Conservation (phyloP, 2,888 invertebrate species). For the Charanyca ferruginea region DNA sequence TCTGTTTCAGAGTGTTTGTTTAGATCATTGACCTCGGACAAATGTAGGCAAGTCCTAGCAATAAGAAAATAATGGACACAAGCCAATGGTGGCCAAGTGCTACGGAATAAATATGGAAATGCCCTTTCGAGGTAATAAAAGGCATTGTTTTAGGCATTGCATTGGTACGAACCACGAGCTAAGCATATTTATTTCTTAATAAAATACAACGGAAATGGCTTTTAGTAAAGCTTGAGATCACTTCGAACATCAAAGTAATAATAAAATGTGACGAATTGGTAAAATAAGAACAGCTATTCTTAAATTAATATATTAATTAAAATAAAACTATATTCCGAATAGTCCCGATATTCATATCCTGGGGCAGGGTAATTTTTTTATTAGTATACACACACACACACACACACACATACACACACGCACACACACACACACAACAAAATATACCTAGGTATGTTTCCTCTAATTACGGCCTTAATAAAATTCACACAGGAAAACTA, state of each 20-base stretch:
- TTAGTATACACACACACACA: too few species aligned
- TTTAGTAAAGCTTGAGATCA: slow-evolving; percentile 41
- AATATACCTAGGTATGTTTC: too few species aligned
- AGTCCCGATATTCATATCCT: slow-evolving; percentile 6
- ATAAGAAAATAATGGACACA: slow-evolving; percentile 21
- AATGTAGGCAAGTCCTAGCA: not conserved
- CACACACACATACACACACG: too few species aligned
- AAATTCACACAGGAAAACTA: not conserved
- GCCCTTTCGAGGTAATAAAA: slow-evolving; percentile 39
- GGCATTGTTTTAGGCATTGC: slow-evolving; percentile 52
- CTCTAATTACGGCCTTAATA: too few species aligned
- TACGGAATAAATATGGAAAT: slow-evolving; percentile 30
- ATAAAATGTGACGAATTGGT: slow-evolving; percentile 44
- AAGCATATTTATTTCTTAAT: slow-evolving; percentile 56
- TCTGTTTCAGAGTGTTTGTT: not conserved
- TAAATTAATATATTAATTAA: slow-evolving; percentile 34
- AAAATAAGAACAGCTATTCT: slow-evolving; percentile 33
- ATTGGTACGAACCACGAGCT: slow-evolving; percentile 25
- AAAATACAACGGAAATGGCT: slow-evolving; percentile 54
- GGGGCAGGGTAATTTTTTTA: slow-evolving; percentile 5
- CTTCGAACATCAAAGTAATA: slow-evolving; percentile 32
- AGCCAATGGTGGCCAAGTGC: slow-evolving; percentile 13
- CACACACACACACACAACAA: too few species aligned
- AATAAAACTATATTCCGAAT: slow-evolving; percentile 38
- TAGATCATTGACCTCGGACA: not conserved